phyloP scores from a whole-genome alignment of 2,888 invertebrate species.

The Aphodius granarius region DNA sequence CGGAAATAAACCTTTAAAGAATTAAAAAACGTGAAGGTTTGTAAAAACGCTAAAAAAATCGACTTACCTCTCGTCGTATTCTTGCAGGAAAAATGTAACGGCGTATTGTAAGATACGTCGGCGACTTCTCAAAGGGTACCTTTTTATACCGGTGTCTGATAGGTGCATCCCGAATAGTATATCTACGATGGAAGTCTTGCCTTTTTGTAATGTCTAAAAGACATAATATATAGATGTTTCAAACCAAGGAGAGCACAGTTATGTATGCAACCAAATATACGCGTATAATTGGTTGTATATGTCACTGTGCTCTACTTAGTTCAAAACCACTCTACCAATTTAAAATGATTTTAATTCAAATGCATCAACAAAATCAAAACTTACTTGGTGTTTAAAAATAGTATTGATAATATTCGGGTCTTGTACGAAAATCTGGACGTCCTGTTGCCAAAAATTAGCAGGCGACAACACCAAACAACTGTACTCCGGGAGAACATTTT shows the following conservation, averaged over 20 bases:
- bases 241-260: too few species aligned
- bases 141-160: conserved; percentile 86
- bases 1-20: conserved; percentile 72
- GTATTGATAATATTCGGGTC: conserved; percentile 81
- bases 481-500: conserved; percentile 80
- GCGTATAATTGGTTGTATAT: too few species aligned
- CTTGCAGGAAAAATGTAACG: conserved; percentile 81
- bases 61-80: conserved; percentile 74
- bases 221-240: neutral
- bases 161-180: conserved; percentile 91
- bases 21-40: neutral
- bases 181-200: conserved; percentile 83
- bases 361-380: neutral
- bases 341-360: neutral
- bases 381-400: conserved; percentile 81
- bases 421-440: conserved; percentile 73
- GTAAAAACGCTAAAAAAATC: conserved; percentile 17
- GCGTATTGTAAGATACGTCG: conserved; percentile 88
- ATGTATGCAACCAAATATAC: neutral
- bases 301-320: neutral
- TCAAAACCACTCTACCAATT: neutral
- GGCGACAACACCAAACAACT: conserved; percentile 90
- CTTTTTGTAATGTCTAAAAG: conserved; percentile 75
- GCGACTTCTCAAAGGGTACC: conserved; percentile 81
- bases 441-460: conserved; percentile 91